Conservation (phyloP, 1,140 invertebrate genomes). For the Ooceraea biroi region DNA sequence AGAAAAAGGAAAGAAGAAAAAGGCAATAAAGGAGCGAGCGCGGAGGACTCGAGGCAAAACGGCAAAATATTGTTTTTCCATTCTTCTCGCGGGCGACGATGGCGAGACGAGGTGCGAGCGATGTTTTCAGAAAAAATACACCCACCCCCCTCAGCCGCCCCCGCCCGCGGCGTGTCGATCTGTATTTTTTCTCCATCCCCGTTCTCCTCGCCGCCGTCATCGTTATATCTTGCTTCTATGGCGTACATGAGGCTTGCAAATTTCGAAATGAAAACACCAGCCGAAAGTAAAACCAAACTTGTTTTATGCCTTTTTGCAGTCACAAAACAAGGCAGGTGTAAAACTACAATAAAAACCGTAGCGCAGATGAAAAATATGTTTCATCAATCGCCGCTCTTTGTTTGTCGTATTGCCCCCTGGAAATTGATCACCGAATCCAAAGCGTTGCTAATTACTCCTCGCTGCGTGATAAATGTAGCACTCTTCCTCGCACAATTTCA, state of each 20-base stretch:
- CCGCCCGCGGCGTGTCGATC: conserved; percentile 73
- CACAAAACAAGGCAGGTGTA: conserved; percentile 50
- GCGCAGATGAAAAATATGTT: conserved; percentile 49
- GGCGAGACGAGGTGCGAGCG: conserved; percentile 73
- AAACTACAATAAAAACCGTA: conserved; percentile 59
- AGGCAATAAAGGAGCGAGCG: conserved; percentile 71
- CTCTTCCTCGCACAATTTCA: neutral
- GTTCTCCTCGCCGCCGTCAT: conserved; percentile 45
- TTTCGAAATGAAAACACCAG: conserved; percentile 82
- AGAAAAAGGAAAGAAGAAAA: neutral
- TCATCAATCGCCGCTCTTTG: conserved; percentile 37
- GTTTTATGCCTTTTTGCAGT: conserved; percentile 29
- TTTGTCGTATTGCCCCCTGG: conserved; percentile 23
- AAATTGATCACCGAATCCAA: conserved; percentile 27
- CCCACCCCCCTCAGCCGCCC: conserved; percentile 69
- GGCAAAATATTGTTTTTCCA: conserved; percentile 86
- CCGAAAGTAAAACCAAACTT: conserved; percentile 59
- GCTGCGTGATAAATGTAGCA: neutral
- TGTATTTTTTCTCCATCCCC: conserved; percentile 78
- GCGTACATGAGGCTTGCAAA: conserved; percentile 71
- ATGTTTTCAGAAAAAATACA: conserved; percentile 85
- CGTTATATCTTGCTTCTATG: conserved; percentile 56
- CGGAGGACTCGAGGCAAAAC: conserved; percentile 78
- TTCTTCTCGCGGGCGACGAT: conserved; percentile 81
- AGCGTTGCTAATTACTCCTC: neutral